Percentiles rank a stretch among this genome's conserved stretches.
phyloP scores from a whole-genome alignment of 2,888 invertebrate genomes.

The Ephialtes manifestator region DNA sequence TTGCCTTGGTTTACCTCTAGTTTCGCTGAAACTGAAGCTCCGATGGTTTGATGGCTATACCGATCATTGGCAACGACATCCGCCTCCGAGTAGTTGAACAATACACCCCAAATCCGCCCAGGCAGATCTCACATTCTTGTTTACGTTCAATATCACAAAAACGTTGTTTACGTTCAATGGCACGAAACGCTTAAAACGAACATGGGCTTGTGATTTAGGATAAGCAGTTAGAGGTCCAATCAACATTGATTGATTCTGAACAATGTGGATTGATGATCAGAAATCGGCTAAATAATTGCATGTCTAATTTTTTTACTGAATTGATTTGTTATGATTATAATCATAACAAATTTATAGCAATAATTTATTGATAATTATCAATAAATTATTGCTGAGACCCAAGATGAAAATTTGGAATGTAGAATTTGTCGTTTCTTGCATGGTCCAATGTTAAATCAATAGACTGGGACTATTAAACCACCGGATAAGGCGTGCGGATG shows the following conservation, averaged over 20 bases:
- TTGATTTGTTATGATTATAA: too few relatives aligned
- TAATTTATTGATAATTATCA: too few relatives aligned
- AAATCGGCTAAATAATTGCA: background rate
- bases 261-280: too few relatives aligned
- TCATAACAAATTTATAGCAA: too few relatives aligned
- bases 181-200: slow-evolving; percentile 5
- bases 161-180: too few relatives aligned
- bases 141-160: too few relatives aligned
- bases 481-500: too few relatives aligned
- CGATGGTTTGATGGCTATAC: slow-evolving; percentile 1
- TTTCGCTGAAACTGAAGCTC: background rate
- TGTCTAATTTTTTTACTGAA: background rate
- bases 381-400: too few relatives aligned
- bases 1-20: slow-evolving; percentile 14
- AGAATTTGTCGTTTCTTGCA: too few relatives aligned
- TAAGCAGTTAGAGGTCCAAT: background rate
- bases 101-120: background rate
- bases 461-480: too few relatives aligned
- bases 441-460: too few relatives aligned
- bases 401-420: too few relatives aligned
- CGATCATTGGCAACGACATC: slow-evolving; percentile 29
- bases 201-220: background rate
- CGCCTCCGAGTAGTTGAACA: background rate
- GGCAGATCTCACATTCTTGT: background rate
- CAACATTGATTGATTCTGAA: background rate